These are phyloP conservation scores for Gallirallus australis DNA, from an alignment of 2,797 vertebrate genomes.

Conservation along the genomic window DNA sequence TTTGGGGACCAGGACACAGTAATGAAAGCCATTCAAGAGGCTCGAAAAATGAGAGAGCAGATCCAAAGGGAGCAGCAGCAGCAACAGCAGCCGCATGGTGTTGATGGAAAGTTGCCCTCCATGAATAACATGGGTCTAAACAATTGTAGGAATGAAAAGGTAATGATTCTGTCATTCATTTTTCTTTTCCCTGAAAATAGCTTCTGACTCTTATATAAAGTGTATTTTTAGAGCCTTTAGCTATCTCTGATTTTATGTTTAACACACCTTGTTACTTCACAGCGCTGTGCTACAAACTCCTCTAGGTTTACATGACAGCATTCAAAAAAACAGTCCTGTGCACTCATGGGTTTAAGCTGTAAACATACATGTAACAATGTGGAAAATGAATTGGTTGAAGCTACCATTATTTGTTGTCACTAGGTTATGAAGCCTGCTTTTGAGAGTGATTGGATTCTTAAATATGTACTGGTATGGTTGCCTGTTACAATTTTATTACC, in stretches of 20 bases:
- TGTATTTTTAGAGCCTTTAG: constrained; percentile 11
- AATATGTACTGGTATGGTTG: background rate
- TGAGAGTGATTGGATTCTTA: background rate
- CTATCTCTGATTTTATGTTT: background rate
- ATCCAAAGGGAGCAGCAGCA: constrained; percentile 93
- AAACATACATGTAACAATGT: background rate
- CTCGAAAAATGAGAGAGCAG: constrained; percentile 96
- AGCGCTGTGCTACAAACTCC: background rate
- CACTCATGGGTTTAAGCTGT: background rate
- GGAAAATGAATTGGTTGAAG: background rate
- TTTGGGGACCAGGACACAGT: constrained; percentile 99
- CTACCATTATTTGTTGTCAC: background rate
- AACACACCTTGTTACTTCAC: background rate
- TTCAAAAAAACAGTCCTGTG: background rate
- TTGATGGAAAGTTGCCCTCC: constrained; percentile 92
- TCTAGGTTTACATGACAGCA: background rate
- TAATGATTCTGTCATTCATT: constrained; percentile 65
- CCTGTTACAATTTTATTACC: background rate
- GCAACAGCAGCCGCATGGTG: constrained; percentile 88
- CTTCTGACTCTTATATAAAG: background rate
- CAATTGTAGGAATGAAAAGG: constrained; percentile 95
- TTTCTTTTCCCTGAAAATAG: background rate
- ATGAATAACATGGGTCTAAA: constrained; percentile 91
- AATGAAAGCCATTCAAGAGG: constrained; percentile 99
- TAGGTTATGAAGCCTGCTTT: background rate